A percentile compares a stretch with the other conserved stretches of the same genome.
These are phyloP conservation scores for Drosophila silvestris DNA, from an alignment of 2,888 invertebrate species.

Conservation along the genomic window DNA sequence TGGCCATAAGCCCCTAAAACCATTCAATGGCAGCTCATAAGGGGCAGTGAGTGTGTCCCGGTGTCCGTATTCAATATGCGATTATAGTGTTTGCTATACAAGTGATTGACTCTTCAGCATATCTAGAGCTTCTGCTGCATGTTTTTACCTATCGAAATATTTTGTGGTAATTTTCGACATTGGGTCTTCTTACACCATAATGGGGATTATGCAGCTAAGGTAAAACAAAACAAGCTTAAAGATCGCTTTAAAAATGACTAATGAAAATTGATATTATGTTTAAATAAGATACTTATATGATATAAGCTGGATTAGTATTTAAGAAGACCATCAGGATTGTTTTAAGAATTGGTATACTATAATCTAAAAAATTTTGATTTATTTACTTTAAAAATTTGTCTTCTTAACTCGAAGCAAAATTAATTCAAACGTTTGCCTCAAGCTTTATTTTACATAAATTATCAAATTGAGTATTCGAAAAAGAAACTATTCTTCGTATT, in stretches of 20 bases:
- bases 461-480: neutral
- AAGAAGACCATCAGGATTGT: neutral
- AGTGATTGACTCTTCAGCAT: constrained; percentile 35
- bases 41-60: constrained; percentile 6
- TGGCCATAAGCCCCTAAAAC: constrained; percentile 8
- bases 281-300: neutral
- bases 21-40: constrained; percentile 15
- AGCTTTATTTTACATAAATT: neutral
- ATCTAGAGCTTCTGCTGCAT: constrained; percentile 38
- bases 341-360: neutral
- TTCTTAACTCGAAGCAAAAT: neutral
- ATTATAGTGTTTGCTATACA: constrained; percentile 44
- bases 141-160: constrained; percentile 24
- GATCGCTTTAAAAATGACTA: neutral
- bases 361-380: neutral
- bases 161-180: constrained; percentile 18
- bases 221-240: constrained; percentile 10
- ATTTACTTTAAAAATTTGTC: neutral
- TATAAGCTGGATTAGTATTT: neutral
- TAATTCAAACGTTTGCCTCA: neutral
- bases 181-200: neutral
- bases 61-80: constrained; percentile 37
- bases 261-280: neutral
- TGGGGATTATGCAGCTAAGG: neutral
- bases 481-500: neutral